Base-by-base conservation (phyloP, 2,113 vertebrate species). In the Stegostoma tigrinum region DNA sequence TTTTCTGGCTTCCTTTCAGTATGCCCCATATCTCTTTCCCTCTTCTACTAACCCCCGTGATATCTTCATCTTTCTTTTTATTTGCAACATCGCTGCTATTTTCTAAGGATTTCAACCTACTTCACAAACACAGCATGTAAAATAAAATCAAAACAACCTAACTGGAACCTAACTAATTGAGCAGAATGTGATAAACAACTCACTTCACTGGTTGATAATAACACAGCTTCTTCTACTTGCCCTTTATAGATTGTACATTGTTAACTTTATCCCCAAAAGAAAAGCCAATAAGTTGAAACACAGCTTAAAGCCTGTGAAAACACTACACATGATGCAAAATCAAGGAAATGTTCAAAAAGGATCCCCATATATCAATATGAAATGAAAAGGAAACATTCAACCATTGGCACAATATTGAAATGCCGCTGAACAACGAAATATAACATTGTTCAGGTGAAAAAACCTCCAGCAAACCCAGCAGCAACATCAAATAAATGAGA, bases 51-150 rank as follows among this genome's bases (percentile, higher is more conserved):
- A 97, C 96, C 97, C 97, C 96, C 96, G 97, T 1, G 97, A 97
- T 96, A 97, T 98, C 96, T 97, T 96, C 95, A 97, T 97, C 52
- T 48, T 48, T 97, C 95, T 97, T 97, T 96, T 98, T 96, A 75
- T 48, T 95, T 95, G 67, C 68, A 97, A 97, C 95, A 97, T 97
- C 97, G 97, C 96, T 96, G 70, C 70, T 96, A 86, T 64, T 96
- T 91, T 96, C 89, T 96, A 90, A 67, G 96, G 96, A 96, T 34
- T 96, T 96, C 80, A 52, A 96, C 34, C 95, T 96, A 96, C 96
- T 78, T 34, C 38, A 96, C 0, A 96, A 78, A 0, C 0, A 96
- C 23, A 96, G 93, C 10, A 96, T 72, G 48, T 42, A 96, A 95
- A 96, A 80, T 97, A 96, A 95, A 52, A 96, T 97, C 96, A 78